Base-by-base conservation (phyloP, 2,797 vertebrate species). In the Centropyge bicolor region DNA sequence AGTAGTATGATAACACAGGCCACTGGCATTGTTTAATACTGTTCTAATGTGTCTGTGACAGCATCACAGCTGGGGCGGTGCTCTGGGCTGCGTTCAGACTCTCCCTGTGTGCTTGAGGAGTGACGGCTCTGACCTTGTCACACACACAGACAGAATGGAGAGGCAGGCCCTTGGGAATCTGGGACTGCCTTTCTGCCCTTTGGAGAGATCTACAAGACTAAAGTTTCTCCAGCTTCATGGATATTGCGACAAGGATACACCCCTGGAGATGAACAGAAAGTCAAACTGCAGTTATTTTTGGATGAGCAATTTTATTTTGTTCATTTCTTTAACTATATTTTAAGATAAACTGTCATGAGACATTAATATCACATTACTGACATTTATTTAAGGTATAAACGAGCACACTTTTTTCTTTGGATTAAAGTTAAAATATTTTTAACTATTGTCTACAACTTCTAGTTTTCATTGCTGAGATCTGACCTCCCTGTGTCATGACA, bases 61-160 rank as follows among this genome's bases (percentile, higher is more conserved):
- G 73, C 16, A 52, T 72, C 73, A 70, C 65, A 77, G 65, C 77
- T 65, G 54, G 51, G 35, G n/a, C 35, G 61, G 17, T 72, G 64
- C 66, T 70, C 51, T 66, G 45, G 57, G 70, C 73, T 62, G 71
- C 63, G 41, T 49, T 66, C 56, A 76, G 59, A 68, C 57, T 83
- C 46, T 27, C n/a, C 20, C 64, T 27, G 31, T 69, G 64, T 80
- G 81, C 80, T 35, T 8, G 75, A 82, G 65, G 68, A 67, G 79
- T 76, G 71, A n/a, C 59, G 46, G 66, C 72, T 81, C 61, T 80
- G 77, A 81, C 80, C 80, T 83, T 78, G 78, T 83, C 70, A 83
- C 56, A 73, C 43, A 54, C 62, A 22, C 87, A 71, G 81, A 83
- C 66, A 45, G 71, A 71, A 45, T 38, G 41, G 35, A 14, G 62